A percentile compares a stretch with the other conserved stretches of the same genome.
Evolutionary conservation across 2,113 vertebrate genomes (phyloP).

Genomic region (Silurus asotus): DNA sequence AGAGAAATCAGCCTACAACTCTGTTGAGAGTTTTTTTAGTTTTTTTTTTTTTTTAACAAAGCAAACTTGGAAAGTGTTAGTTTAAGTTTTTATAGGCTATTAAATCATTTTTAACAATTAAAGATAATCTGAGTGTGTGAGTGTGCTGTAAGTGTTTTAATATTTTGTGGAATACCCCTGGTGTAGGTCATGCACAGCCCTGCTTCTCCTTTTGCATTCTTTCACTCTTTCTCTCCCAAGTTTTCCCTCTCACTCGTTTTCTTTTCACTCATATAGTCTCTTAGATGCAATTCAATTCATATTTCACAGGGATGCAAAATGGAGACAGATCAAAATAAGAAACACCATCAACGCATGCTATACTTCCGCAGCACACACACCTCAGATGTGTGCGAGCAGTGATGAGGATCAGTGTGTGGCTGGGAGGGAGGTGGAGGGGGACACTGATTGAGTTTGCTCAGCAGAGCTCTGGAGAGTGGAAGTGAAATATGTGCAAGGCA

Average conservation of each 20-base stretch:
- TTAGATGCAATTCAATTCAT: conserved; percentile 3
- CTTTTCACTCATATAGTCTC: neutral
- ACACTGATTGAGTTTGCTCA: conserved; percentile 79
- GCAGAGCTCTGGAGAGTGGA: conserved; percentile 69
- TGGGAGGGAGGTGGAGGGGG: conserved; percentile 64
- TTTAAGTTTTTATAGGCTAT: neutral
- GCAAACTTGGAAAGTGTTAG: too few relatives aligned
- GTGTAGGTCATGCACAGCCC: neutral
- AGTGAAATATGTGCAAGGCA: conserved; percentile 66
- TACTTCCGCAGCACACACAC: conserved; percentile 38
- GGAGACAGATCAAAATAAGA: conserved; percentile 13
- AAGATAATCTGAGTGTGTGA: too few relatives aligned
- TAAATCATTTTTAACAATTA: neutral
- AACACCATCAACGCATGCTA: conserved; percentile 30
- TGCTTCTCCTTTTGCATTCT: neutral
- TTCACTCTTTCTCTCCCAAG: too few relatives aligned
- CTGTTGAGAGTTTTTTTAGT: too few relatives aligned
- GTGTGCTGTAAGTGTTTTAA: neutral
- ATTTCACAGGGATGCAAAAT: conserved; percentile 15
- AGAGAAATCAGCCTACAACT: too few relatives aligned
- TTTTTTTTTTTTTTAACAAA: too few relatives aligned
- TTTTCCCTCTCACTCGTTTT: neutral
- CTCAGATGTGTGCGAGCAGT: neutral
- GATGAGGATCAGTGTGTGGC: conserved; percentile 14
- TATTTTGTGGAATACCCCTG: neutral